These are phyloP conservation scores for Tipula helvola DNA, from an alignment of 2,888 invertebrate species.

Conservation along the genomic window DNA sequence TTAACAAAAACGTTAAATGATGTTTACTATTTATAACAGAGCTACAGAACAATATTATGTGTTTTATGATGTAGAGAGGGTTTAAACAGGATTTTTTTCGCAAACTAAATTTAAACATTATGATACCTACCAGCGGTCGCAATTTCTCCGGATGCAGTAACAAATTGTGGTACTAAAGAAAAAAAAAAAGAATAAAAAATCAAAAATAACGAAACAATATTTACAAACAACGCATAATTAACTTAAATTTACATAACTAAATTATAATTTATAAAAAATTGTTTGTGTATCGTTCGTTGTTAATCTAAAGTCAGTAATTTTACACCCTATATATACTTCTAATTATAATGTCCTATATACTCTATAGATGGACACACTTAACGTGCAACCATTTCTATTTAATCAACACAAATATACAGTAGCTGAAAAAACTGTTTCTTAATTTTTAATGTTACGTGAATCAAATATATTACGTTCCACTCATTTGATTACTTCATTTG, in stretches of 20 bases:
- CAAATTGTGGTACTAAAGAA: conserved; percentile 39
- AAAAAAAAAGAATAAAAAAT: conserved; percentile 24
- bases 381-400: not conserved
- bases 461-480: too few relatives aligned
- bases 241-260: not conserved
- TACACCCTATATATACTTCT: not conserved
- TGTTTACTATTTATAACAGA: not conserved
- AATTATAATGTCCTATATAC: too few relatives aligned
- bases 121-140: conserved; percentile 36
- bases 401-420: not conserved
- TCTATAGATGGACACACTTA: not conserved
- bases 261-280: not conserved
- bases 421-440: not conserved
- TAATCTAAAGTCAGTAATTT: not conserved
- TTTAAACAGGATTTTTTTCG: not conserved
- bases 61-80: not conserved
- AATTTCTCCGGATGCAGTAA: conserved; percentile 34
- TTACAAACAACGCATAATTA: not conserved
- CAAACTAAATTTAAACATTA: not conserved
- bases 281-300: not conserved
- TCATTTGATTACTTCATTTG: too few relatives aligned
- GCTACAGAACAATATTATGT: not conserved
- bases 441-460: too few relatives aligned
- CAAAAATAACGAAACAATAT: conserved; percentile 12
- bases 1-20: not conserved